Conservation (phyloP, 1,140 invertebrate genomes). For the Drosophila erecta region DNA sequence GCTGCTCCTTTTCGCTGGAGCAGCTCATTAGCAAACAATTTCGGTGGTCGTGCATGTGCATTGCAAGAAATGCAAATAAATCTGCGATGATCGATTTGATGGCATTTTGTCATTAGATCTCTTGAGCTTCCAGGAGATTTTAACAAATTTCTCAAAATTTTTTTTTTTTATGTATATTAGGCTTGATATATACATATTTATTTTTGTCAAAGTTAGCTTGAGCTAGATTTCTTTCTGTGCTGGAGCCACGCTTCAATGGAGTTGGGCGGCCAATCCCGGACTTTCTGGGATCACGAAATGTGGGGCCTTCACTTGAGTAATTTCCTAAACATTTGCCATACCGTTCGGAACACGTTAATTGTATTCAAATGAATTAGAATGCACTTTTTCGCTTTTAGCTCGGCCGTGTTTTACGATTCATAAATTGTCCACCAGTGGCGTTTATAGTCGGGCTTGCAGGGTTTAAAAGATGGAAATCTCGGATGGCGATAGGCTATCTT, state of each 20-base stretch:
- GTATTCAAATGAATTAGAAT: conserved; percentile 78
- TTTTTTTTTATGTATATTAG: too few relatives aligned
- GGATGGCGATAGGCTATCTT: conserved; percentile 29
- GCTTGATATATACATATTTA: too few relatives aligned
- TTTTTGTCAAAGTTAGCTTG: too few relatives aligned
- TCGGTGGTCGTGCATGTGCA: conserved; percentile 23
- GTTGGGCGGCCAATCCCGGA: conserved; percentile 31
- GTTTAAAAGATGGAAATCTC: conserved; percentile 36
- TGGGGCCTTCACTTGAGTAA: conserved; percentile 48
- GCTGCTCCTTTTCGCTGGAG: conserved; percentile 49
- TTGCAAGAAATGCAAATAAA: conserved; percentile 18
- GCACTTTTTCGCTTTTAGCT: conserved; percentile 36
- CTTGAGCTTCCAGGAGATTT: background rate
- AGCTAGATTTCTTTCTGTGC: conserved; percentile 9
- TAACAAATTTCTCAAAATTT: background rate
- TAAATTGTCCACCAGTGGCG: conserved; percentile 26
- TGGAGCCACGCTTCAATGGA: conserved; percentile 43
- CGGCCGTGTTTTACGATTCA: conserved; percentile 21
- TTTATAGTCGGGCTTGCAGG: conserved; percentile 21
- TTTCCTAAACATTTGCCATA: conserved; percentile 28
- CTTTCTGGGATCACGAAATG: conserved; percentile 60
- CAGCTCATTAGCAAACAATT: conserved; percentile 75
- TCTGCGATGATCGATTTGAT: background rate
- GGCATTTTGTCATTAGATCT: background rate
- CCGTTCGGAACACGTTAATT: conserved; percentile 54